phyloP scores from a whole-genome alignment of 2,113 vertebrate genomes.

The Fregetta grallaria region DNA sequence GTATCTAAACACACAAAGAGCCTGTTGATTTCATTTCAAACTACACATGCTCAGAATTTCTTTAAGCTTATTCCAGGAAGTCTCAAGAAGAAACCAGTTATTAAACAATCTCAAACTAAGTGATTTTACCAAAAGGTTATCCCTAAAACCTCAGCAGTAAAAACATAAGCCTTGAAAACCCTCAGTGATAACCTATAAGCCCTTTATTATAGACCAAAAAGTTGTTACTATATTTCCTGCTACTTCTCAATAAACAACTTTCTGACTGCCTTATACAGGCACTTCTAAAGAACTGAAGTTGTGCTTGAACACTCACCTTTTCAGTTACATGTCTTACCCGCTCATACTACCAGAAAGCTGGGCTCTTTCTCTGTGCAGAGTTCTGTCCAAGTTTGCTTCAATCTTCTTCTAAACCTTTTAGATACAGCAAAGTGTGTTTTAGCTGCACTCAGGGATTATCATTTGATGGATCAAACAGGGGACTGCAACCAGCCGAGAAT shows the following conservation, averaged over 20 bases:
- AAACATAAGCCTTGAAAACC: background rate
- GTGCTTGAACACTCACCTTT: background rate
- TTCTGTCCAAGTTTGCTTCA: background rate
- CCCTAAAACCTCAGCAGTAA: background rate
- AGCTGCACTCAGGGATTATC: background rate
- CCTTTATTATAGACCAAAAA: background rate
- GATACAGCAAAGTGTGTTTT: background rate
- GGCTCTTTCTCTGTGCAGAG: background rate
- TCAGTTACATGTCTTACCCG: accelerated
- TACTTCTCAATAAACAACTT: background rate
- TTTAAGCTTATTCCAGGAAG: background rate
- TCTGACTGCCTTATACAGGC: accelerated
- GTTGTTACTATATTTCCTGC: background rate
- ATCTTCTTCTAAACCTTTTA: background rate
- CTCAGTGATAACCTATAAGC: background rate
- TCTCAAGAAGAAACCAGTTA: background rate
- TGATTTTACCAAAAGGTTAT: background rate
- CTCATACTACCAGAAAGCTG: background rate
- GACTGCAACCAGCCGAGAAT: background rate
- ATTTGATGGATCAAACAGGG: background rate
- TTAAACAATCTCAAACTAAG: background rate
- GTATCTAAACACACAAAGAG: background rate
- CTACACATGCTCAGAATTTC: background rate
- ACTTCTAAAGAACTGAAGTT: background rate
- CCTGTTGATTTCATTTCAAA: background rate